phyloP scores from a whole-genome alignment of 2,888 invertebrate genomes.

The Pemphredon lugubris region DNA sequence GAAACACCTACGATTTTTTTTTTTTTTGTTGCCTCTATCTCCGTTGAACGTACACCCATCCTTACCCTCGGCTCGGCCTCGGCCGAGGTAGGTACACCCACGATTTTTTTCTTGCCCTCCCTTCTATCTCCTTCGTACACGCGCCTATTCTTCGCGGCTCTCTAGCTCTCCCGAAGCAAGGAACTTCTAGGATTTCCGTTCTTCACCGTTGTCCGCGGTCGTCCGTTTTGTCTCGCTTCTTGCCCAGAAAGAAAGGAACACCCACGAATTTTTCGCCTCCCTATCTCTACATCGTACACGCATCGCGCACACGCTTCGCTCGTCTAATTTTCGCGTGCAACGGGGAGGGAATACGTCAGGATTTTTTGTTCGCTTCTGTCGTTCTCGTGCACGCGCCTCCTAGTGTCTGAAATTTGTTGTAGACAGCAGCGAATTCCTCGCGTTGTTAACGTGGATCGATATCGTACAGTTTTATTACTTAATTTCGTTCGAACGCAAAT shows the following conservation, averaged over 20 bases:
- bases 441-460: too few relatives aligned
- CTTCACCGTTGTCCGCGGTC: neutral
- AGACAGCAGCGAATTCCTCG: too few relatives aligned
- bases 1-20: slow-evolving; percentile 49
- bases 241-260: neutral
- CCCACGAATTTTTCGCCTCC: neutral
- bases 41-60: slow-evolving; percentile 35
- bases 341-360: neutral
- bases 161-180: neutral
- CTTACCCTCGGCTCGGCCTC: slow-evolving; percentile 20
- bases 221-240: neutral
- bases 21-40: slow-evolving; percentile 42
- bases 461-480: too few relatives aligned
- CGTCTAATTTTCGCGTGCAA: too few relatives aligned
- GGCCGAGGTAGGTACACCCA: slow-evolving; percentile 24
- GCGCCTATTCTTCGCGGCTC: slow-evolving; percentile 4
- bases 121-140: slow-evolving; percentile 20
- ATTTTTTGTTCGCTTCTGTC: neutral
- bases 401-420: too few relatives aligned
- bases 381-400: too few relatives aligned
- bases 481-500: too few relatives aligned
- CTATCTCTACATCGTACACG: neutral
- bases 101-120: slow-evolving; percentile 19
- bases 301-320: too few relatives aligned
- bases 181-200: slow-evolving; percentile 28